Conservation (phyloP, 2,888 invertebrate genomes). For the Cabera pusaria region DNA sequence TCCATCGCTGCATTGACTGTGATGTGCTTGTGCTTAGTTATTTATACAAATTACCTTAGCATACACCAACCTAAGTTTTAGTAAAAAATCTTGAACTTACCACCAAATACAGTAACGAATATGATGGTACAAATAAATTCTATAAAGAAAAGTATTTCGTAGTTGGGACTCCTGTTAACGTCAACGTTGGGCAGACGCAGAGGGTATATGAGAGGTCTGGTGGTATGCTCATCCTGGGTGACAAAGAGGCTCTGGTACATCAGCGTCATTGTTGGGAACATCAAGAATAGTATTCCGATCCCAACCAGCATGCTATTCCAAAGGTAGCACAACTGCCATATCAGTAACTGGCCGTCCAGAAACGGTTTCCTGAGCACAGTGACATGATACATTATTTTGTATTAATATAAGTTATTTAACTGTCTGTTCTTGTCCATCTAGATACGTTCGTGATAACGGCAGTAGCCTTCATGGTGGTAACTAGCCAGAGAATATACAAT, state of each 20-base stretch:
- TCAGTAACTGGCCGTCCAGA: slow-evolving; percentile 52
- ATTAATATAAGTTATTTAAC: too few species aligned
- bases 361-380: slow-evolving; percentile 48
- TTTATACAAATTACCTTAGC: too few species aligned
- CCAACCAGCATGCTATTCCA: slow-evolving; percentile 44
- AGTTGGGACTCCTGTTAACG: slow-evolving; percentile 58
- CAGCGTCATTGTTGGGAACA: slow-evolving; percentile 40
- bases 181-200: slow-evolving; percentile 63
- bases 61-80: too few species aligned
- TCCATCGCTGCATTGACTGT: too few species aligned
- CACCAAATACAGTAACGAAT: slow-evolving; percentile 47
- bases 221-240: slow-evolving; percentile 47
- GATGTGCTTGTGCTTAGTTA: too few species aligned
- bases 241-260: slow-evolving; percentile 50
- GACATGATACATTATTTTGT: too few species aligned
- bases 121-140: slow-evolving; percentile 36
- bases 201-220: slow-evolving; percentile 56
- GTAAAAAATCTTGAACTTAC: too few species aligned
- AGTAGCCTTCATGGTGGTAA: too few species aligned
- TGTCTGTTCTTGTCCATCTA: too few species aligned
- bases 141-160: slow-evolving; percentile 52
- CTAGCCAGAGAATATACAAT: slow-evolving; percentile 7
- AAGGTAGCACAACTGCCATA: slow-evolving; percentile 52
- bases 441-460: too few species aligned
- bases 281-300: slow-evolving; percentile 35